A percentile compares a stretch with the other conserved stretches of the same genome.
These are phyloP conservation scores for Jacana jacana DNA, from an alignment of 2,113 vertebrate genomes.

Conservation along the genomic window DNA sequence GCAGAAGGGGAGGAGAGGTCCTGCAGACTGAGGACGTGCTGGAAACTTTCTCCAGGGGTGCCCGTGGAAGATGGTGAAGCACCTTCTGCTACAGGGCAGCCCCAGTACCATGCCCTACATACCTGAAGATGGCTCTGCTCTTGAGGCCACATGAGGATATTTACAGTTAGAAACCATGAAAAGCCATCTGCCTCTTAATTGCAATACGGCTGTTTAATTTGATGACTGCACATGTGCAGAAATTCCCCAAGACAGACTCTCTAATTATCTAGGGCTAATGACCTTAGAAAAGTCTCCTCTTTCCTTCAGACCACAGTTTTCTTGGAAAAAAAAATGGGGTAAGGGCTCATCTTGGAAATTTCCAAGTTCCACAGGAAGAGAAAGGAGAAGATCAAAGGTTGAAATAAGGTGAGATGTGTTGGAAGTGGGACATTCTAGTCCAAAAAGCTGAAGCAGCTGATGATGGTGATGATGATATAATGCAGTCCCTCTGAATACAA, in stretches of 20 bases:
- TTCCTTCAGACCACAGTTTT: background rate
- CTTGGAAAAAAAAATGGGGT: background rate
- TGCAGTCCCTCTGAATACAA: background rate
- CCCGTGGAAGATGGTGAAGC: background rate
- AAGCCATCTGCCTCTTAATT: slow-evolving; percentile 43
- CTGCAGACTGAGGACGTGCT: background rate
- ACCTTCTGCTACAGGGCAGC: background rate
- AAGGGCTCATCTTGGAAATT: background rate
- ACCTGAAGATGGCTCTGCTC: background rate
- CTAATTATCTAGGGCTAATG: slow-evolving; percentile 21
- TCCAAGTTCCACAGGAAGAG: background rate
- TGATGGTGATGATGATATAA: background rate
- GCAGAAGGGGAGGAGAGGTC: background rate
- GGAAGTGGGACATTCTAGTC: background rate
- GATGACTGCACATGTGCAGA: background rate
- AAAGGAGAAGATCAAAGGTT: background rate
- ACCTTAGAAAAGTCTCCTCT: background rate
- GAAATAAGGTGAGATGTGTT: background rate
- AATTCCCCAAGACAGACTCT: slow-evolving; percentile 10
- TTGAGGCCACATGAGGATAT: background rate
- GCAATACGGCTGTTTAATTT: background rate
- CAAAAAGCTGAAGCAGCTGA: background rate
- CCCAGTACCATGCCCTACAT: background rate
- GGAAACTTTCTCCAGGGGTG: background rate
- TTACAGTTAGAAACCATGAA: slow-evolving; percentile 1